Percentiles rank a stretch among this genome's conserved stretches.
Evolutionary conservation across 2,113 vertebrate species (phyloP).

Genomic region (Trogon melanurus): DNA sequence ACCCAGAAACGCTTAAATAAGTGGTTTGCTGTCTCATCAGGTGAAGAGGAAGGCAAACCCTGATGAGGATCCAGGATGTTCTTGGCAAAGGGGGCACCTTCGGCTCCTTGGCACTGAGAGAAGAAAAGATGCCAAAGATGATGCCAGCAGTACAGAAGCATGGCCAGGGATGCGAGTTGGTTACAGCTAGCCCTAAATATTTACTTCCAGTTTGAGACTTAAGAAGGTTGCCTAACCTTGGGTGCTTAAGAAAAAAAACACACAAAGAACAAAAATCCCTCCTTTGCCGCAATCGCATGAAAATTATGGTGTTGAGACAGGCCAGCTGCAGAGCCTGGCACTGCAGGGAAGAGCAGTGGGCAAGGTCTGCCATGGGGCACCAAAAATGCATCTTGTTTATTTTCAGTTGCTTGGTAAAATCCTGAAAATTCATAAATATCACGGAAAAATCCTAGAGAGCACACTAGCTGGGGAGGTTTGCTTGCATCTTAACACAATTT

Average conservation of each 20-base stretch:
- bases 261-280: accelerated
- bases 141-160: background rate
- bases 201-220: background rate
- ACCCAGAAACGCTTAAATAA: background rate
- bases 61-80: background rate
- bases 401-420: background rate
- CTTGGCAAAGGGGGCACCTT: background rate
- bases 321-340: background rate
- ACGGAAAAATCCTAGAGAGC: background rate
- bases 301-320: background rate
- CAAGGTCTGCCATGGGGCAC: background rate
- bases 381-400: background rate
- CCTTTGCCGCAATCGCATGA: background rate
- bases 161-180: background rate
- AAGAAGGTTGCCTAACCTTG: accelerated
- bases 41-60: background rate
- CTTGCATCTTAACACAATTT: background rate
- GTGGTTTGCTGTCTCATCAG: background rate
- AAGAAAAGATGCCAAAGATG: background rate
- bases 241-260: background rate
- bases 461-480: background rate
- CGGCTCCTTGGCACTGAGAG: background rate
- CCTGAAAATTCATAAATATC: background rate
- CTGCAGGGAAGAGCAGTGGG: background rate
- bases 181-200: background rate